A percentile compares a stretch with the other conserved stretches of the same genome.
Conservation (phyloP, 2,113 vertebrate genomes). For the Zosterops hypoxanthus region DNA sequence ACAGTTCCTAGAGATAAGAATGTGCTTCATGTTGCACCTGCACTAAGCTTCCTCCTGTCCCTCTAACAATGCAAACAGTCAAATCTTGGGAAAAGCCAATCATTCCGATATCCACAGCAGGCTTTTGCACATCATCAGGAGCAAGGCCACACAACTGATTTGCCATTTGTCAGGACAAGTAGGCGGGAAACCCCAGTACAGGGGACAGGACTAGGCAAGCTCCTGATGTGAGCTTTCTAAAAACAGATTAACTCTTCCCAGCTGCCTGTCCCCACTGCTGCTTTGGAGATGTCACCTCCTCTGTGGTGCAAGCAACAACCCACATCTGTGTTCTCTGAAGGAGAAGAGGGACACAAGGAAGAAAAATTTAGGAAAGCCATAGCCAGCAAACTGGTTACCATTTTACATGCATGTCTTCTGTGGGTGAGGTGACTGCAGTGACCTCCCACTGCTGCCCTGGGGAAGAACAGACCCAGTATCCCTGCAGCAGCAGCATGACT, state of each 20-base stretch:
- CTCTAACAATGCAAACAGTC: not conserved
- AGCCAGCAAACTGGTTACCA: not conserved
- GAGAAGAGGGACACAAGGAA: not conserved
- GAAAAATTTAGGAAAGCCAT: not conserved
- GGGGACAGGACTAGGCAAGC: rapidly evolving
- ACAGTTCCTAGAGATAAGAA: not conserved
- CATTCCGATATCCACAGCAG: not conserved
- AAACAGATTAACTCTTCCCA: not conserved
- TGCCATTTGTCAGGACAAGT: not conserved
- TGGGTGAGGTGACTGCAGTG: not conserved
- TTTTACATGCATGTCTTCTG: not conserved
- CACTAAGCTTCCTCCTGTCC: not conserved
- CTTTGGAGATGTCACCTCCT: not conserved
- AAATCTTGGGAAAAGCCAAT: not conserved
- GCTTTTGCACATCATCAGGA: not conserved
- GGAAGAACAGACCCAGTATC: not conserved
- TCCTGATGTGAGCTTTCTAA: rapidly evolving
- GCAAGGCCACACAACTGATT: not conserved
- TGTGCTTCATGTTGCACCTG: rapidly evolving
- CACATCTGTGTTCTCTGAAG: not conserved
- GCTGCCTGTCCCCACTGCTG: not conserved
- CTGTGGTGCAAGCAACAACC: not conserved
- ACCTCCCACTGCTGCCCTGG: not conserved
- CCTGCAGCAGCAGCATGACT: not conserved
- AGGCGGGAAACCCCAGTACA: not conserved